Evolutionary conservation across 1,140 invertebrate species (phyloP).

Genomic region (Paramacrobiotus metropolitanus): DNA sequence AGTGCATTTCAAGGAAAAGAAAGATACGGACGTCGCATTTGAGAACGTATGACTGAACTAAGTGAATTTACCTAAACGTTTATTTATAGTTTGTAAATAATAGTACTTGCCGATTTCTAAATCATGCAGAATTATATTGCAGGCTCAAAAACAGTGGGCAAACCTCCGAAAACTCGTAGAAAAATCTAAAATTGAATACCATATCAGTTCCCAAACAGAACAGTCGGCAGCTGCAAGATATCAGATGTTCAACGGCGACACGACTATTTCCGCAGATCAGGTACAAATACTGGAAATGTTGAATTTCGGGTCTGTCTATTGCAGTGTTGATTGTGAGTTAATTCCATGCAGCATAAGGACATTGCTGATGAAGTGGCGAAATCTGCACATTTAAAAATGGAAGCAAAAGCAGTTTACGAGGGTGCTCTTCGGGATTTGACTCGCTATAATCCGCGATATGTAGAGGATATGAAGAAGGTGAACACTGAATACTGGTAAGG

Average conservation of each 20-base stretch:
- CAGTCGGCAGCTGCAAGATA: conserved; percentile 84
- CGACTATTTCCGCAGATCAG: conserved; percentile 27
- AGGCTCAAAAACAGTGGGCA: conserved; percentile 84
- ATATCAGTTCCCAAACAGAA: conserved; percentile 83
- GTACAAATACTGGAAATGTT: too few relatives aligned
- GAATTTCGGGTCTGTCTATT: too few relatives aligned
- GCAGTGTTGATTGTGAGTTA: too few relatives aligned
- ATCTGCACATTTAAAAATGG: conserved; percentile 73
- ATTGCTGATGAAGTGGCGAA: conserved; percentile 74
- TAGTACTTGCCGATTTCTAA: too few relatives aligned
- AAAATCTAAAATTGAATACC: conserved; percentile 74
- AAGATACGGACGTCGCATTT: conserved; percentile 90
- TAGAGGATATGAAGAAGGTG: conserved; percentile 80
- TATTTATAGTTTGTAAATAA: too few relatives aligned
- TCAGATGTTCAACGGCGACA: conserved; percentile 74
- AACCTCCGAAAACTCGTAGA: conserved; percentile 77
- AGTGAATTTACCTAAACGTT: too few relatives aligned
- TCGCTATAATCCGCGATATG: conserved; percentile 83
- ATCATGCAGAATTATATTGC: too few relatives aligned
- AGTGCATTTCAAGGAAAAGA: conserved; percentile 66
- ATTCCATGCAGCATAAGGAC: too few relatives aligned
- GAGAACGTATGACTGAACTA: conserved; percentile 44
- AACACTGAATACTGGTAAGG: too few relatives aligned
- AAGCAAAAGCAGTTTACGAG: conserved; percentile 75
- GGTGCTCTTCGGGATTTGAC: conserved; percentile 70